phyloP scores from a whole-genome alignment of 2,888 invertebrate genomes.

The Metacarcinus magister region DNA sequence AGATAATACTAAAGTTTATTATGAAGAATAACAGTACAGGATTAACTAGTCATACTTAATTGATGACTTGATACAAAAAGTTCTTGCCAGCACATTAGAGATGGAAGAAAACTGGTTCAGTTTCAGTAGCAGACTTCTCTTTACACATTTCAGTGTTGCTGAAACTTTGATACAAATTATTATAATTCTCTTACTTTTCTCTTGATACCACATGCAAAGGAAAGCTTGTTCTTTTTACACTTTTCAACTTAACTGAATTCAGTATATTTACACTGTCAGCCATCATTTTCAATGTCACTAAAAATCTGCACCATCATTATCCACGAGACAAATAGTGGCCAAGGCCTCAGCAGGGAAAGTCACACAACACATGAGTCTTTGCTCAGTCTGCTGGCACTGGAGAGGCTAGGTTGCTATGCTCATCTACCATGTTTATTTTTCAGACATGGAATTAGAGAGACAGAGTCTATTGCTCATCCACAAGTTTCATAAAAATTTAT shows the following conservation, averaged over 20 bases:
- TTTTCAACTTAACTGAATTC: slow-evolving; percentile 15
- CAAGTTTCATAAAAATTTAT: slow-evolving; percentile 15
- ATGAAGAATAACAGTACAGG: not conserved
- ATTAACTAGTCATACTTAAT: slow-evolving; percentile 49
- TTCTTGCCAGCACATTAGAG: slow-evolving; percentile 8
- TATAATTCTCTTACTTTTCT: not conserved
- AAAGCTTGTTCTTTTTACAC: not conserved
- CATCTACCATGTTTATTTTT: slow-evolving; percentile 55
- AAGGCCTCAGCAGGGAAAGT: slow-evolving; percentile 60
- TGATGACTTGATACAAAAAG: slow-evolving; percentile 51
- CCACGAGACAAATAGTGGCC: slow-evolving; percentile 62
- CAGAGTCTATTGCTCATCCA: slow-evolving; percentile 75
- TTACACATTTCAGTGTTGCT: not conserved
- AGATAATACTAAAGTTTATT: slow-evolving; percentile 38
- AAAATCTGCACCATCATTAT: slow-evolving; percentile 61
- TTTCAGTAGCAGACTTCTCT: slow-evolving; percentile 21
- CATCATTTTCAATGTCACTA: not conserved
- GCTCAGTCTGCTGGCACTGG: slow-evolving; percentile 65
- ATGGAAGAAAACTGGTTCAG: slow-evolving; percentile 27
- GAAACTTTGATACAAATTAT: not conserved
- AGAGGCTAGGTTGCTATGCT: slow-evolving; percentile 71
- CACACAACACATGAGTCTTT: slow-evolving; percentile 66
- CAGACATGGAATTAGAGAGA: slow-evolving; percentile 61
- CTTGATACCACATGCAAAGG: not conserved
- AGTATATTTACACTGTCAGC: not conserved